Percentiles rank a stretch among this genome's conserved stretches.
These are phyloP conservation scores for Pseudonaja textilis DNA, from an alignment of 2,113 vertebrate species.

Conservation along the genomic window DNA sequence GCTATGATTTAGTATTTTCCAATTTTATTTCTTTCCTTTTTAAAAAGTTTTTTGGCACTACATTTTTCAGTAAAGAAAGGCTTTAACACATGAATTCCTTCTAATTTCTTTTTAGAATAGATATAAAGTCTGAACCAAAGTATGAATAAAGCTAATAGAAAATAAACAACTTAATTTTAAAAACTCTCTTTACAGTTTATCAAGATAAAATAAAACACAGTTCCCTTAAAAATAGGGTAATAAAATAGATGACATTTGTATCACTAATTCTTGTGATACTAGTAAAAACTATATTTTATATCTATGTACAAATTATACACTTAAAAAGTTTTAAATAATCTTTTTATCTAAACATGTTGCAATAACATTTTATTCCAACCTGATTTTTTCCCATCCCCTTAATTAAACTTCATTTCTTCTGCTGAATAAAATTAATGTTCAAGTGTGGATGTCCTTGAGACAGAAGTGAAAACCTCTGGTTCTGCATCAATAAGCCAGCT, in stretches of 20 bases:
- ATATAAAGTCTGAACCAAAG: constrained; percentile 90
- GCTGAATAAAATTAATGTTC: constrained; percentile 92
- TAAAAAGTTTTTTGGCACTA: constrained; percentile 90
- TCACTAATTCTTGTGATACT: constrained; percentile 94
- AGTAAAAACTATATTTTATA: constrained; percentile 91
- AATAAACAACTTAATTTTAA: constrained; percentile 96
- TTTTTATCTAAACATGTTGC: constrained; percentile 73
- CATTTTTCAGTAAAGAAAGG: constrained; percentile 84
- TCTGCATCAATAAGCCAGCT: constrained; percentile 87
- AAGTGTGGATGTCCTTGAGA: constrained; percentile 88
- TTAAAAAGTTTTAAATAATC: constrained; percentile 88
- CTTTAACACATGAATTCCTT: constrained; percentile 87
- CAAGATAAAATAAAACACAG: constrained; percentile 94
- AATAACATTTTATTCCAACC: constrained; percentile 77
- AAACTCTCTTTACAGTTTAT: constrained; percentile 92
- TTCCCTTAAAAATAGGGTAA: constrained; percentile 98
- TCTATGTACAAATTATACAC: constrained; percentile 98
- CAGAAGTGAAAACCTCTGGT: constrained; percentile 86
- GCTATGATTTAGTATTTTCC: constrained; percentile 58
- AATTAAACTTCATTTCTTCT: constrained; percentile 88
- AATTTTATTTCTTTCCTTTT: constrained; percentile 71
- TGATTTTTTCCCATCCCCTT: constrained; percentile 71
- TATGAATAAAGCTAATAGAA: constrained; percentile 99
- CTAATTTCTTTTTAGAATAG: constrained; percentile 87
- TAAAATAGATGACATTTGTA: constrained; percentile 99